Evolutionary conservation across 2,113 vertebrate genomes (phyloP).

Genomic region (Ceuthmochares aereus): DNA sequence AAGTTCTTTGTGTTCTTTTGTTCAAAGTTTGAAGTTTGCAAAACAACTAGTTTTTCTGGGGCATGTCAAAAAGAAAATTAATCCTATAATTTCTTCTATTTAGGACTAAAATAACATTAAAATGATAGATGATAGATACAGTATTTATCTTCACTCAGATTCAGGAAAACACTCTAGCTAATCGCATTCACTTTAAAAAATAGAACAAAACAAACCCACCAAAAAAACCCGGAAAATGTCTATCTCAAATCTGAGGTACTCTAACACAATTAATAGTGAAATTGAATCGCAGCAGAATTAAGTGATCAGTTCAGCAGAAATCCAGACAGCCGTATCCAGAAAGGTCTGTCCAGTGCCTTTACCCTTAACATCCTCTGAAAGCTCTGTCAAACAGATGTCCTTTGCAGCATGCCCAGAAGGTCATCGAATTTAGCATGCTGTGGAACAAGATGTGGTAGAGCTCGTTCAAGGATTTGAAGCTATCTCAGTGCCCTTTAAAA

Average conservation of each 20-base stretch:
- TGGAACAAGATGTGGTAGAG: not conserved
- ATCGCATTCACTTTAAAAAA: not conserved
- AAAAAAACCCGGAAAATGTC: not conserved
- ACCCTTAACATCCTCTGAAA: not conserved
- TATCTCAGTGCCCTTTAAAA: conserved; percentile 19
- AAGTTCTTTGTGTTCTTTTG: not conserved
- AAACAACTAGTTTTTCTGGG: not conserved
- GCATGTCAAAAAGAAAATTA: not conserved
- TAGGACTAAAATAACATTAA: not conserved
- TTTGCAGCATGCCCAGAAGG: not conserved
- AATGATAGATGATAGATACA: not conserved
- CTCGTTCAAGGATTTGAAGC: not conserved
- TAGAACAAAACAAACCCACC: not conserved
- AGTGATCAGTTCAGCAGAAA: not conserved
- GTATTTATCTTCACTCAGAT: not conserved
- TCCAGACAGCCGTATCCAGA: not conserved
- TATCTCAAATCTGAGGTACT: not conserved
- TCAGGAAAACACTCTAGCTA: not conserved
- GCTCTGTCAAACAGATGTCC: not conserved
- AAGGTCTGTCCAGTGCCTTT: not conserved
- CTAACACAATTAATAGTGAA: not conserved
- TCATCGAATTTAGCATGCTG: not conserved
- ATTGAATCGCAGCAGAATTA: not conserved
- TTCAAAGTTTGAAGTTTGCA: not conserved
- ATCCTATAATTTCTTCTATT: not conserved